Base-by-base conservation (phyloP, 1,140 invertebrate genomes). In the Asbolus verrucosus region DNA sequence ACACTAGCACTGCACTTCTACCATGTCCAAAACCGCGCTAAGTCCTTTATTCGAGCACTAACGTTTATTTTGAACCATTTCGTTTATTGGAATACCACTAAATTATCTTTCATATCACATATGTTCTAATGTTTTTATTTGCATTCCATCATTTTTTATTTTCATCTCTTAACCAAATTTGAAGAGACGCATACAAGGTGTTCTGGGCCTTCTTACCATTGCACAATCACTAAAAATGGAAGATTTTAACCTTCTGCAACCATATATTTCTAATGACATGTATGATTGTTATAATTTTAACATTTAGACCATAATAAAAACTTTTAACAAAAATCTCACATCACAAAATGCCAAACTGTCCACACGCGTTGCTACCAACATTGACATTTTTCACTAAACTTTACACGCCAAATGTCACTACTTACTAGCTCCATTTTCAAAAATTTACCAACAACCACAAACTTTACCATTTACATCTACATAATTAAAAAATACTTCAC, bases 281-380 rank as follows among this genome's bases (percentile, higher is more conserved):
- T 72, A 76, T 74, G 66, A 68, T 75, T 75, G 63, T 69, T 74
- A 39, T 70, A 73, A 76, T 72, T 75, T 77, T 75, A 71, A 70
- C 62, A 72, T 70, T 65, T 76, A 75, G 60, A 73, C 72, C 73
- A 78, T 78, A 79, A 78, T 79, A 80, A 79, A 76, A 80, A 78
- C 73, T 78, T 77, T 78, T 79, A 77, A 72, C 73, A 77, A 81
- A 78, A 80, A 78, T 76, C 78, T 80, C 78, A 79, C 78, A 81
- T 79, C 78, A 81, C 79, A 81, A 79, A 81, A 81, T 81, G 79
- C 80, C 80, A 81, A 81, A 81, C 77, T 80, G 79, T 78, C 78
- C 77, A 78, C 76, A 79, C 76, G 76, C 80, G 78, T 79, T 81
- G 75, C 77, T 81, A 80, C 80, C 80, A 81, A 81, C 80, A 66